A percentile compares a stretch with the other conserved stretches of the same genome.
These are phyloP conservation scores for Microtus montanus DNA, from an alignment of 2,113 vertebrate species.

Conservation along the genomic window DNA sequence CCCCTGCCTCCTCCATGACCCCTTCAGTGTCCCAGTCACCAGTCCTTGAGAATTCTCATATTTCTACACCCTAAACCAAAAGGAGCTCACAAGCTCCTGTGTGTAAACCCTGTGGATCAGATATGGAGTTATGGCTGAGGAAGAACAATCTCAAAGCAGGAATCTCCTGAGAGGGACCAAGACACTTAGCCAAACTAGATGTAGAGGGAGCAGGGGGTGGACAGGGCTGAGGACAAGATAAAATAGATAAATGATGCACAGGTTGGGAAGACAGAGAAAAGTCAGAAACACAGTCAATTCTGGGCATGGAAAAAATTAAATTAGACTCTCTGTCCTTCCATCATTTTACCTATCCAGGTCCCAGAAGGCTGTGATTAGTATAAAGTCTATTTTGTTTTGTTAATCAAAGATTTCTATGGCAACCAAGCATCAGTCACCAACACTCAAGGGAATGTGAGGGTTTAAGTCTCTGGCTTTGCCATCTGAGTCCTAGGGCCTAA, in stretches of 20 bases:
- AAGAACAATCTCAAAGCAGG: neutral
- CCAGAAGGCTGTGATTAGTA: neutral
- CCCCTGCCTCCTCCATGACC: neutral
- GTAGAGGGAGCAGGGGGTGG: neutral
- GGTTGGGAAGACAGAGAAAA: neutral
- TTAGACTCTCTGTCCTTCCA: neutral
- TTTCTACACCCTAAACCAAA: neutral
- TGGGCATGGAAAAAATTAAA: neutral
- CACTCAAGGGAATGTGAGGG: neutral
- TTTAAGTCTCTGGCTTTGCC: conserved; percentile 58
- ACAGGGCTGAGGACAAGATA: neutral
- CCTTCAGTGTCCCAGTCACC: neutral
- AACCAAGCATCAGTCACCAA: conserved; percentile 34
- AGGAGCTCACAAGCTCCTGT: neutral
- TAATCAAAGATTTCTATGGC: conserved; percentile 3
- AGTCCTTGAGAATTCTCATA: neutral
- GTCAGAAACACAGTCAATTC: neutral
- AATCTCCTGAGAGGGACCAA: neutral
- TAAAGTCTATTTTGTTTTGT: neutral
- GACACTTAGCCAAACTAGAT: neutral
- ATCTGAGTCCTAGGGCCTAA: conserved; percentile 1
- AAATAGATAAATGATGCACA: neutral
- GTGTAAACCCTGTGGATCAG: neutral
- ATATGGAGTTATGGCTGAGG: neutral
- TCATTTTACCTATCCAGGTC: neutral